phyloP scores from a whole-genome alignment of 2,888 invertebrate species.

The Drosophila falleni region DNA sequence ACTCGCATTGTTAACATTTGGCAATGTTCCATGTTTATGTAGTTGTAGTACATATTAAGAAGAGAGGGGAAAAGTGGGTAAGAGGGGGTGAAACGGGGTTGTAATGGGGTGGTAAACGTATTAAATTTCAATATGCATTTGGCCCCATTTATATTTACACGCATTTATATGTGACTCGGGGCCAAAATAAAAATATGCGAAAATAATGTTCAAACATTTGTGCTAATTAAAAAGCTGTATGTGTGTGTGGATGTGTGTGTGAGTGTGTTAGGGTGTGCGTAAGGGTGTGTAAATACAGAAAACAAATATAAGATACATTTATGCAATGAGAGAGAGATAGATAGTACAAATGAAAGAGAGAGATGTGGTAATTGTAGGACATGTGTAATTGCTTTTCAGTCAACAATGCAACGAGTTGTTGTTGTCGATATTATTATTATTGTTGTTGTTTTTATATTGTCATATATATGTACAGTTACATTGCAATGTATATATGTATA shows the following conservation, averaged over 20 bases:
- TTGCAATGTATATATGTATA: slow-evolving; percentile 16
- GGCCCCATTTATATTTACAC: slow-evolving; percentile 56
- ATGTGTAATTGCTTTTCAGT: slow-evolving; percentile 75
- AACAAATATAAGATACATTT: slow-evolving; percentile 32
- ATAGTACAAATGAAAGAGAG: neutral
- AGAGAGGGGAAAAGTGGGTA: neutral
- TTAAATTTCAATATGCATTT: slow-evolving; percentile 56
- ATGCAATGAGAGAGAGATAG: slow-evolving; percentile 5
- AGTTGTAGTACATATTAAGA: neutral
- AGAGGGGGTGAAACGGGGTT: neutral
- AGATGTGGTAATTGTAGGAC: slow-evolving; percentile 49
- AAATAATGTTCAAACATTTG: slow-evolving; percentile 78
- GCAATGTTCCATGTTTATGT: slow-evolving; percentile 13
- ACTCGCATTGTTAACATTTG: slow-evolving; percentile 35
- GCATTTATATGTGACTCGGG: slow-evolving; percentile 39
- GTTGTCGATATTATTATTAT: slow-evolving; percentile 11
- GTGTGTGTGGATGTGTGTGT: slow-evolving; percentile 22
- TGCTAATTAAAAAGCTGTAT: slow-evolving; percentile 69
- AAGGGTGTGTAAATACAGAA: slow-evolving; percentile 21
- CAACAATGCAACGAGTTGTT: slow-evolving; percentile 42
- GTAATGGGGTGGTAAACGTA: slow-evolving; percentile 33
- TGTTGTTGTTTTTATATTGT: slow-evolving; percentile 33
- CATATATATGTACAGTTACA: slow-evolving; percentile 44
- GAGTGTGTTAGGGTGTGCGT: slow-evolving; percentile 22
- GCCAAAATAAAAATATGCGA: slow-evolving; percentile 67